These are phyloP conservation scores for Spodoptera frugiperda DNA, from an alignment of 1,140 invertebrate genomes.

Conservation along the genomic window DNA sequence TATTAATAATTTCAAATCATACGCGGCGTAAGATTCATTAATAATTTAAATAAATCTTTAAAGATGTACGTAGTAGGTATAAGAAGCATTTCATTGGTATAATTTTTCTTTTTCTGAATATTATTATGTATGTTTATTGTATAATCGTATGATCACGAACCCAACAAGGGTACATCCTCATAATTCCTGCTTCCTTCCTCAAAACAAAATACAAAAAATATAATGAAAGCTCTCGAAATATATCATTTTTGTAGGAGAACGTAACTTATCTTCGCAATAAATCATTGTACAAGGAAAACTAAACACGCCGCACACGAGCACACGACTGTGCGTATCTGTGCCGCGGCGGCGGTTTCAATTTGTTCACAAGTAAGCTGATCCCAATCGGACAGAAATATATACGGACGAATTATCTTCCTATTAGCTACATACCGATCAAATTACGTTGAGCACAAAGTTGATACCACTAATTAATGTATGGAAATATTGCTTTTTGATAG, in stretches of 20 bases:
- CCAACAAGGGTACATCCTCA: conserved; percentile 21
- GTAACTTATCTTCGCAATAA: conserved; percentile 1
- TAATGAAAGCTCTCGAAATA: conserved; percentile 10
- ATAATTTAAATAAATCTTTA: too few species aligned
- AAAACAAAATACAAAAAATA: conserved; percentile 34
- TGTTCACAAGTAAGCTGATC: too few species aligned
- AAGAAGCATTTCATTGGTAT: background rate
- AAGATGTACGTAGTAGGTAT: too few species aligned
- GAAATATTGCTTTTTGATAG: too few species aligned
- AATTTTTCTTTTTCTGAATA: background rate
- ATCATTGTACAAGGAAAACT: conserved; percentile 29
- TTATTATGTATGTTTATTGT: background rate
- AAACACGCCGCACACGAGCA: background rate
- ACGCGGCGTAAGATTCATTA: too few species aligned
- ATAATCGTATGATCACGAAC: background rate
- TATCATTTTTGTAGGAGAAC: conserved; percentile 19
- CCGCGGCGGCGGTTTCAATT: too few species aligned
- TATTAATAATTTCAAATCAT: too few species aligned
- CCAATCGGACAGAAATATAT: too few species aligned
- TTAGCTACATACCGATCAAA: too few species aligned
- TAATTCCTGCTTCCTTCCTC: conserved; percentile 25
- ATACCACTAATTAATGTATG: too few species aligned
- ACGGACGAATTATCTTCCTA: too few species aligned
- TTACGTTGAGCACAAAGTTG: too few species aligned
- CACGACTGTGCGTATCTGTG: conserved; percentile 2